Percentiles rank a stretch among this genome's conserved stretches.
Evolutionary conservation across 2,888 invertebrate genomes (phyloP).

Genomic region (Pandemis corylana): DNA sequence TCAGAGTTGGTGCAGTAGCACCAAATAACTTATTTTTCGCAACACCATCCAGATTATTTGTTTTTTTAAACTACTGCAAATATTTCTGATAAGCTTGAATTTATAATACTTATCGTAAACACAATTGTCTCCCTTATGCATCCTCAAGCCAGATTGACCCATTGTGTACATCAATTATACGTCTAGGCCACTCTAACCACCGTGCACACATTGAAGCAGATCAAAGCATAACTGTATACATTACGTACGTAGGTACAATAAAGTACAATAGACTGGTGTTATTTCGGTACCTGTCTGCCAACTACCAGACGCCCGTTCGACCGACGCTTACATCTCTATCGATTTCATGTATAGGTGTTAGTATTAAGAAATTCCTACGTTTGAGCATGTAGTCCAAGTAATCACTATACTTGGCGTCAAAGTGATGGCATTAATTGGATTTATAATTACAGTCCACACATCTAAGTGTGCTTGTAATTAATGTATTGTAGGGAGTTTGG

Average conservation of each 20-base stretch:
- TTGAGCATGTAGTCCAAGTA: not conserved
- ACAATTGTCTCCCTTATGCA: slow-evolving; percentile 3
- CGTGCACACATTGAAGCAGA: slow-evolving; percentile 34
- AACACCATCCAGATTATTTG: too few species aligned
- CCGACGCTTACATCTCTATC: slow-evolving; percentile 26
- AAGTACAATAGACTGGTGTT: slow-evolving; percentile 76
- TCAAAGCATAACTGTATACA: slow-evolving; percentile 36
- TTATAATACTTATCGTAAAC: not conserved
- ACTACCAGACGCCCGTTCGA: slow-evolving; percentile 56
- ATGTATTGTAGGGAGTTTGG: not conserved
- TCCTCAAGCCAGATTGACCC: slow-evolving; percentile 10
- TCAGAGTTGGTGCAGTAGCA: too few species aligned
- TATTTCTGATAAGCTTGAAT: not conserved
- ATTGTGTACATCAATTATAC: slow-evolving; percentile 1
- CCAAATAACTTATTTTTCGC: too few species aligned
- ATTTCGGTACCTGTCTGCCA: slow-evolving; percentile 71
- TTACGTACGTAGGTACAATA: slow-evolving; percentile 59
- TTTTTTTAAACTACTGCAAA: not conserved
- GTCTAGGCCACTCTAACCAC: slow-evolving; percentile 16
- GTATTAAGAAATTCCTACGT: slow-evolving; percentile 33
- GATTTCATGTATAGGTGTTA: slow-evolving; percentile 10
- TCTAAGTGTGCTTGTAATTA: not conserved
- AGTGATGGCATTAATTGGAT: slow-evolving; percentile 10
- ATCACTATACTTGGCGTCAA: slow-evolving; percentile 15
- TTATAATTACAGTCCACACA: slow-evolving; percentile 1